Base-by-base conservation (phyloP, 2,797 vertebrate genomes). In the Silurus aristotelis region DNA sequence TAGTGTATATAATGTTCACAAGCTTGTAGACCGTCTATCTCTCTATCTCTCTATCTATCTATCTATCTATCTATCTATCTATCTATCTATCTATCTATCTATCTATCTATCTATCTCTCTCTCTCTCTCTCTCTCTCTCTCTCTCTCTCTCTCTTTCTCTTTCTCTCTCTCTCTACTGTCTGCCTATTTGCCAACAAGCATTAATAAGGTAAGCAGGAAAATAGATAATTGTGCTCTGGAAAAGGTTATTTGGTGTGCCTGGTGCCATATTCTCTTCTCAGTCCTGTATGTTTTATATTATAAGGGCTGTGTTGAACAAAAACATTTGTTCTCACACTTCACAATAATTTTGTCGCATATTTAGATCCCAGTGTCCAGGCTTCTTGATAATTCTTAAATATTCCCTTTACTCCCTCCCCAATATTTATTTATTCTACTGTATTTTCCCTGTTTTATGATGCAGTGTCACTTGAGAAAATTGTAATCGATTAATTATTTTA, bases 161-260 rank as follows among this genome's bases (percentile, higher is more conserved):
- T 56, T 61, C 5, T 48, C 13, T 63, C 38, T n/a, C 78, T n/a
- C 48, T 80, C 71, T 70, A 19, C 75, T 82, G 77, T 85, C 84
- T 52, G 22, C 60, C 55, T 84, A 55, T 71, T 80, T 83, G 60
- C 66, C 55, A 84, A 55, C 71, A 79, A 80, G 83, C 60, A 79
- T 66, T 87, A 87, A 89, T 80, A 90, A 85, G 81, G 87, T 90
- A 85, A 88, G 80, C 12, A 72, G 89, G 43, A 89, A 90, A 89
- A 89, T 83, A 87, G 85, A 76, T 82, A 71, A 68, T 43, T 56
- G 73, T 56, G 73, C 25, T 76, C 25, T 76, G 7, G 25, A 76
- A 76, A 31, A 10, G 68, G 83, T 68, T 73, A 66, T 82, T 85
- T 89, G 80, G n/a, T 83, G 72, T 48, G 52, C 6, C 31, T 70